A percentile compares a stretch with the other conserved stretches of the same genome.
Conservation (phyloP, 2,888 invertebrate species). For the Protophormia terraenovae region DNA sequence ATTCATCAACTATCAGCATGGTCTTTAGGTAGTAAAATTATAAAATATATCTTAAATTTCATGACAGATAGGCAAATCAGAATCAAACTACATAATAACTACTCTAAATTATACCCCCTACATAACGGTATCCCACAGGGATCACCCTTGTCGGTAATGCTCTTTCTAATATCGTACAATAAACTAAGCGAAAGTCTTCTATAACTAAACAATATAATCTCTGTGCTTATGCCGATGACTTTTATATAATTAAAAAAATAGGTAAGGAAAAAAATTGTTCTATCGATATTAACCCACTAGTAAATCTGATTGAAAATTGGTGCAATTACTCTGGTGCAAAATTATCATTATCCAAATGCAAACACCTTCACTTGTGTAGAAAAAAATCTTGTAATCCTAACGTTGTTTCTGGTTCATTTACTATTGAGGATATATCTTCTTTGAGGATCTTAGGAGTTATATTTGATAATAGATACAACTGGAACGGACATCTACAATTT, state of each 20-base stretch:
- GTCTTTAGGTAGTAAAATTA: conserved; percentile 29
- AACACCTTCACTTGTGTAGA: conserved; percentile 59
- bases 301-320: conserved; percentile 57
- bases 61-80: conserved; percentile 41
- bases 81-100: conserved; percentile 1
- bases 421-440: conserved; percentile 10
- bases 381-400: conserved; percentile 46
- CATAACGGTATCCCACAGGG: conserved; percentile 57
- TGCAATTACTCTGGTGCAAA: conserved; percentile 47
- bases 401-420: conserved; percentile 7
- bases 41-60: conserved; percentile 30
- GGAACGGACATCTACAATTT: conserved; percentile 54
- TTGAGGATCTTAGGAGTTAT: conserved; percentile 58
- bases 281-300: conserved; percentile 41
- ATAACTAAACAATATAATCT: conserved; percentile 48
- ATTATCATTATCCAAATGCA: conserved; percentile 46
- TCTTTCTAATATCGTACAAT: conserved; percentile 56
- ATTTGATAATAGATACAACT: conserved; percentile 65
- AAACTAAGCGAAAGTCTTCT: conserved; percentile 34
- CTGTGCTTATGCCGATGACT: conserved; percentile 66
- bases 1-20: conserved; percentile 40
- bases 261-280: conserved; percentile 44
- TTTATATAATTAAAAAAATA: conserved; percentile 50
- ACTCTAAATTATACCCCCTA: conserved; percentile 19
- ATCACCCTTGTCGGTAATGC: conserved; percentile 40